Evolutionary conservation across 2,888 invertebrate species (phyloP).

Genomic region (Nephrotoma appendiculata): DNA sequence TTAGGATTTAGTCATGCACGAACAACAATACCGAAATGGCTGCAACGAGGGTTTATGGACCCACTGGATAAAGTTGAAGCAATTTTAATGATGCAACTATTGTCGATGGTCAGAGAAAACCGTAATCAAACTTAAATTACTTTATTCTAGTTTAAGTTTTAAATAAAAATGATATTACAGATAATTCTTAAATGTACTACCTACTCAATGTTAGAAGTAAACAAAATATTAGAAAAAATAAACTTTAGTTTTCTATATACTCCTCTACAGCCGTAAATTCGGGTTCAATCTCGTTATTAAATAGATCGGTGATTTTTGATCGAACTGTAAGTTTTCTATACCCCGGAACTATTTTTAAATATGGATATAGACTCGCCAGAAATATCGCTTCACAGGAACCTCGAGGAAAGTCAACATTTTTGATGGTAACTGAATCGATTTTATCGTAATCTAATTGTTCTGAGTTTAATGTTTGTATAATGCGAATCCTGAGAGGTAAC

Average conservation of each 20-base stretch:
- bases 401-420: neutral
- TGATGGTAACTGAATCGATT: neutral
- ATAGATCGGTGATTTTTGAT: neutral
- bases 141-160: neutral
- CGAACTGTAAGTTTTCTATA: neutral
- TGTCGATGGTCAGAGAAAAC: slow-evolving; percentile 42
- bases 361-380: neutral
- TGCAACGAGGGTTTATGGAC: slow-evolving; percentile 96
- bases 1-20: slow-evolving; percentile 94
- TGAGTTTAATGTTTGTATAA: neutral
- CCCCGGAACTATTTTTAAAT: neutral
- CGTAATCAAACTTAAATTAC: slow-evolving; percentile 11
- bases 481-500: neutral
- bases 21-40: slow-evolving; percentile 98
- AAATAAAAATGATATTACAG: neutral
- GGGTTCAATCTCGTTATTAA: neutral
- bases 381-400: neutral
- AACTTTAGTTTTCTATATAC: neutral
- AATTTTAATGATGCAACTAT: slow-evolving; percentile 57
- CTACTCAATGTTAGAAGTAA: neutral
- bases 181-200: neutral
- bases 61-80: slow-evolving; percentile 87
- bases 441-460: neutral
- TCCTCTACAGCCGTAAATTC: neutral
- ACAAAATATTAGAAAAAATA: neutral